Conservation (phyloP, 2,797 vertebrate genomes). For the Smutsia gigantea region DNA sequence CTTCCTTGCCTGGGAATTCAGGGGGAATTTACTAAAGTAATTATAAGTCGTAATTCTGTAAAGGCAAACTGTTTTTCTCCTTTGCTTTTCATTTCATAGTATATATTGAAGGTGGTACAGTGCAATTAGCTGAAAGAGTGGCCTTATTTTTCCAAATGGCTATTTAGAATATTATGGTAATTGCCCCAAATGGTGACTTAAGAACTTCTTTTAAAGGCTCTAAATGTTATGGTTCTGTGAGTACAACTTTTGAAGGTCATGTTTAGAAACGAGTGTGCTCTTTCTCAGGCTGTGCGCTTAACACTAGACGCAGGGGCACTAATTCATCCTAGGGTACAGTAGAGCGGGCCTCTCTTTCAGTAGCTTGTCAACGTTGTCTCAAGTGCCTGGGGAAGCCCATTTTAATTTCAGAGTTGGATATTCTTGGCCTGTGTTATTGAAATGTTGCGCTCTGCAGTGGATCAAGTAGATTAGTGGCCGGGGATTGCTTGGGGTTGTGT, state of each 20-base stretch:
- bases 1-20: neutral
- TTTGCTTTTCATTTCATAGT: conserved; percentile 43
- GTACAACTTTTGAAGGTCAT: neutral
- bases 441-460: neutral
- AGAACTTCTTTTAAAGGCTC: neutral
- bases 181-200: conserved; percentile 35
- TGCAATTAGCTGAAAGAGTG: conserved; percentile 1
- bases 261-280: neutral
- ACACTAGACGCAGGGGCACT: neutral
- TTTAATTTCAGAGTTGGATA: conserved; percentile 31
- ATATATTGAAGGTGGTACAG: neutral
- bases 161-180: conserved; percentile 22
- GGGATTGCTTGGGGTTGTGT: neutral
- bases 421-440: neutral
- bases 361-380: neutral
- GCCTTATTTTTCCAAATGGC: conserved; percentile 27
- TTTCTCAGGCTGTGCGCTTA: neutral
- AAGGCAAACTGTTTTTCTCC: conserved; percentile 2
- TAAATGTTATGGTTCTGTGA: neutral
- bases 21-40: conserved; percentile 17
- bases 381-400: neutral
- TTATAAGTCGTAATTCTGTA: neutral
- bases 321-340: neutral
- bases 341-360: neutral
- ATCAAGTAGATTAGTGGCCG: neutral